These are phyloP conservation scores for Heteromormyrus szaboi DNA, from an alignment of 2,797 vertebrate species.

Conservation along the genomic window DNA sequence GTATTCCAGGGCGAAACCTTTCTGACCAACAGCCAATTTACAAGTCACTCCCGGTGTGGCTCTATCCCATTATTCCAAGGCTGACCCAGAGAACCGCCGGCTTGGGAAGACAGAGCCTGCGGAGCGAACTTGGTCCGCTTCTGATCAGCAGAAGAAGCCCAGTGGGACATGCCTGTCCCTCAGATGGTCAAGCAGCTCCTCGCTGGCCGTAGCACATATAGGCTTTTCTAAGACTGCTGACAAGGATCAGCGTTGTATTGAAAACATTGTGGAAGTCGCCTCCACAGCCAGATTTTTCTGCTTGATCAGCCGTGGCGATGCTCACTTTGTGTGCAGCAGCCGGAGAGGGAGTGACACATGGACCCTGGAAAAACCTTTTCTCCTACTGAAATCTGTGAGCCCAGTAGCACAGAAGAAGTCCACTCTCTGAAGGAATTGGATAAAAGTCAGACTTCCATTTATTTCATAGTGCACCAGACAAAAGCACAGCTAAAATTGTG, in stretches of 20 bases:
- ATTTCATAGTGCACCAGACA: not conserved
- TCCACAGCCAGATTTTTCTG: not conserved
- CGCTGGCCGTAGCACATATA: not conserved
- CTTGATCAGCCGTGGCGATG: not conserved
- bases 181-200: not conserved
- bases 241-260: not conserved
- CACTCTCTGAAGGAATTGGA: not conserved
- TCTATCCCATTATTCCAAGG: not conserved
- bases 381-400: not conserved
- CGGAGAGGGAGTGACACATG: not conserved
- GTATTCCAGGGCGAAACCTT: not conserved
- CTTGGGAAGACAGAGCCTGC: not conserved
- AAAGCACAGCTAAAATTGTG: not conserved
- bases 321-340: not conserved
- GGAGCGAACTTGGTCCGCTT: not conserved
- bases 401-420: not conserved
- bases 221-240: not conserved
- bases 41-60: not conserved
- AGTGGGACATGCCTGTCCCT: not conserved
- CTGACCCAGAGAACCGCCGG: not conserved
- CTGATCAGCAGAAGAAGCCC: not conserved
- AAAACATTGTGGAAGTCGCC: not conserved
- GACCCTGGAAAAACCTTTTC: not conserved
- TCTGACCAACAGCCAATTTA: not conserved
- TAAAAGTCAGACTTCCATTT: not conserved